Conservation (phyloP, 1,140 invertebrate species). For the Leptonema lineaticorne region DNA sequence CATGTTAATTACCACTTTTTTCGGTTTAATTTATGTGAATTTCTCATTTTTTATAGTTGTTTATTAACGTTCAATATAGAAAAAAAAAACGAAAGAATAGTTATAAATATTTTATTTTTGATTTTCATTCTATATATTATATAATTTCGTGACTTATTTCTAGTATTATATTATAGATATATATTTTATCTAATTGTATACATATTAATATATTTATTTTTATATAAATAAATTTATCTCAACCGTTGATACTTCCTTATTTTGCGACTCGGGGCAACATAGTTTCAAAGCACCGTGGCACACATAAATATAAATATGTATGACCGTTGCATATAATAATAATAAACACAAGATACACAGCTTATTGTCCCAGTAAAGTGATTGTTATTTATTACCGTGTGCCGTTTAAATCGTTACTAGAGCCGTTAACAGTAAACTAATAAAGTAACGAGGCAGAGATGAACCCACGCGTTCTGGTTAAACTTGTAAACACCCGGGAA, state of each 20-base stretch:
- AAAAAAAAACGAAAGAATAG: no score
- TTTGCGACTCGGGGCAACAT: neutral
- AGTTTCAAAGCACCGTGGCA: neutral
- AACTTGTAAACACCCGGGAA: no score
- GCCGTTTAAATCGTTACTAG: neutral
- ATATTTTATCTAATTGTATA: no score
- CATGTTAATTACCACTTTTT: neutral
- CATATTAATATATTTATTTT: no score
- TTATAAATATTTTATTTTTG: no score
- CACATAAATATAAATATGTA: neutral
- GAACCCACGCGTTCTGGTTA: neutral
- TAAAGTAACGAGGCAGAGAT: constrained; percentile 12
- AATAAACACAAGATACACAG: neutral
- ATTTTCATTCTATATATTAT: no score
- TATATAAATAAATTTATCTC: no score
- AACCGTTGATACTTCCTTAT: no score
- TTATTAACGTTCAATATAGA: no score
- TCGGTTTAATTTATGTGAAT: neutral
- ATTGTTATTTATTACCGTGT: constrained; percentile 13
- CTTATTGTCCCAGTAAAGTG: constrained; percentile 12
- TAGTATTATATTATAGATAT: no score
- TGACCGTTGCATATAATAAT: no score
- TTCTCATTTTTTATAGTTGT: neutral
- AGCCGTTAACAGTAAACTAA: constrained; percentile 26
- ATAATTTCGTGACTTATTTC: no score